Conservation (phyloP, 2,113 vertebrate genomes). For the Columba janthina region DNA sequence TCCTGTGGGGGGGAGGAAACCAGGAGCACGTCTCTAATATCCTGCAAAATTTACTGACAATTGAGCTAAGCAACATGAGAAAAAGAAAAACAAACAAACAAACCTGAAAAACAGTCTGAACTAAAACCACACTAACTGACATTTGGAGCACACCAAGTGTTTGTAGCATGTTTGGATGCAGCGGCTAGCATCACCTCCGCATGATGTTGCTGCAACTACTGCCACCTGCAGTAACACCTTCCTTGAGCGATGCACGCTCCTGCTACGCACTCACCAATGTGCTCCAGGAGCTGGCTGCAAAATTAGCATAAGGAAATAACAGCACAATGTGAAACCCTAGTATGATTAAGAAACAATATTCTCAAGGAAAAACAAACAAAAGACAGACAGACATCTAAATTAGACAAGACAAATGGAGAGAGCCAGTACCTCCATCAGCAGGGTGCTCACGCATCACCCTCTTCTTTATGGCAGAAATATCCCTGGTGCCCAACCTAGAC, state of each 20-base stretch:
- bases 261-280: accelerated
- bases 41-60: neutral
- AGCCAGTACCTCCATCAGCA: neutral
- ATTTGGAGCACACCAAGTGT: neutral
- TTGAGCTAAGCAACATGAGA: neutral
- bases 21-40: neutral
- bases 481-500: neutral
- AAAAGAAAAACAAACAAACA: neutral
- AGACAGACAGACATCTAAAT: neutral
- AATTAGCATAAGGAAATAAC: accelerated
- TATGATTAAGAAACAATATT: neutral
- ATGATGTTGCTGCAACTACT: neutral
- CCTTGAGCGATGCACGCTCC: accelerated
- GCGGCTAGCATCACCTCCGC: neutral
- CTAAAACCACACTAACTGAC: neutral
- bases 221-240: neutral
- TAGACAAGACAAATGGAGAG: neutral
- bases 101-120: neutral
- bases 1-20: neutral
- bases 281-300: neutral
- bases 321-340: neutral
- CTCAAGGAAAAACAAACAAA: neutral
- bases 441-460: accelerated
- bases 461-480: neutral
- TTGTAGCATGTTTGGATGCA: neutral